Percentiles rank a stretch among this genome's conserved stretches.
phyloP scores from a whole-genome alignment of 2,888 invertebrate genomes.

The Mesopsocus fuscifrons region DNA sequence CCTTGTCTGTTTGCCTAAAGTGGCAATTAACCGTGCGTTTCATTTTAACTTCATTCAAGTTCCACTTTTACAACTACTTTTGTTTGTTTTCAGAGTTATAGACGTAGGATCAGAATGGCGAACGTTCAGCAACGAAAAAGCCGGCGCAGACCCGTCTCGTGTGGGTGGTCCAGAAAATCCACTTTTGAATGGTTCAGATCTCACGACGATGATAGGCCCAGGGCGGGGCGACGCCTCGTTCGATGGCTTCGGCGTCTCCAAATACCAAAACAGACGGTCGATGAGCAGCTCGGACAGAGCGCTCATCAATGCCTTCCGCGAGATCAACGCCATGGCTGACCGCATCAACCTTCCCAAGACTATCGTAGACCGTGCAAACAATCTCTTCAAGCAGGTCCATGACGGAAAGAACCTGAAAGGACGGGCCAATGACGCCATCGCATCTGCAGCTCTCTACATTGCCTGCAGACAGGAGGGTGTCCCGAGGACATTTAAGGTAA shows the following conservation, averaged over 20 bases:
- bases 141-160: conserved; percentile 94
- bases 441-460: conserved; percentile 96
- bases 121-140: conserved; percentile 97
- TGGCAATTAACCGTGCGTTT: too few relatives aligned
- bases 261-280: conserved; percentile 42
- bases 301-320: conserved; percentile 86
- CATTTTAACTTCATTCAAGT: too few relatives aligned
- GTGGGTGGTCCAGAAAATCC: conserved; percentile 99
- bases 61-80: too few relatives aligned
- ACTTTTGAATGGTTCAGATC: conserved; percentile 81
- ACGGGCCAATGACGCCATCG: conserved; percentile 95
- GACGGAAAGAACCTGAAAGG: conserved; percentile 93
- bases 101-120: conserved; percentile 99
- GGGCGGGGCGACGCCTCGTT: conserved; percentile 61
- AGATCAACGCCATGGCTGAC: conserved; percentile 97
- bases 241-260: conserved; percentile 56
- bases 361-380: conserved; percentile 91
- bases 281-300: conserved; percentile 93
- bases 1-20: too few relatives aligned
- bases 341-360: conserved; percentile 92
- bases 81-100: conserved; percentile 71
- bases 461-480: conserved; percentile 98
- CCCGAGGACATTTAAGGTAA: conserved; percentile 81
- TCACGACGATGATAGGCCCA: conserved; percentile 87
- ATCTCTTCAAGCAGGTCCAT: conserved; percentile 94